phyloP scores from a whole-genome alignment of 2,797 vertebrate species.

The Gambelia wislizenii region DNA sequence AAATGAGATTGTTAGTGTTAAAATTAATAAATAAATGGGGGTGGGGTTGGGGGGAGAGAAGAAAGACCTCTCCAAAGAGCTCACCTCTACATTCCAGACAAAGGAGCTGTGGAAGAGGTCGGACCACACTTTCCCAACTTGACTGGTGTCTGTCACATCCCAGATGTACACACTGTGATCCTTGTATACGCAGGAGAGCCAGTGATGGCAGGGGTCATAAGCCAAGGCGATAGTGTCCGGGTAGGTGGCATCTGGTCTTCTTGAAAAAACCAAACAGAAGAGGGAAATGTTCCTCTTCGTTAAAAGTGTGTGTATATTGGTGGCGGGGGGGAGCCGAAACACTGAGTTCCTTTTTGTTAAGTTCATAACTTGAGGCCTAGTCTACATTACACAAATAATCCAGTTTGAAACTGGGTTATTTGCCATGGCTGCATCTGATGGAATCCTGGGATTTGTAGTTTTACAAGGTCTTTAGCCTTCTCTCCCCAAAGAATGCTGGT shows the following conservation, averaged over 20 bases:
- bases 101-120: conserved; percentile 90
- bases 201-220: conserved; percentile 78
- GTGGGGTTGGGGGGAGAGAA: too few species aligned
- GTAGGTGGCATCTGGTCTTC: conserved; percentile 71
- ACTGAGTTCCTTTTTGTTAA: neutral
- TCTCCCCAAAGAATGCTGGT: too few species aligned
- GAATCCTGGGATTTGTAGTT: too few species aligned
- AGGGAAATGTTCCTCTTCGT: neutral
- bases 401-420: too few species aligned
- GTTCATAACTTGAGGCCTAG: too few species aligned
- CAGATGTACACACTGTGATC: conserved; percentile 93
- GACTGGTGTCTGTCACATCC: conserved; percentile 82
- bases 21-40: too few species aligned
- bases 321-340: rapidly evolving
- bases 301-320: too few species aligned
- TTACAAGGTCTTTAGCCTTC: too few species aligned
- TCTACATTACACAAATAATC: too few species aligned
- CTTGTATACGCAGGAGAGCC: conserved; percentile 88
- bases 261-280: conserved; percentile 40
- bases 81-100: conserved; percentile 89
- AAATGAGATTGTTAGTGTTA: too few species aligned
- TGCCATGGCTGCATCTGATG: too few species aligned
- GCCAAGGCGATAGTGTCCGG: conserved; percentile 86
- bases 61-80: neutral
- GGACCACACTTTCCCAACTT: conserved; percentile 82